Evolutionary conservation across 2,888 invertebrate species (phyloP), one percentile per base, ranked within the genome.

Genomic region (Heliconius aoede): DNA sequence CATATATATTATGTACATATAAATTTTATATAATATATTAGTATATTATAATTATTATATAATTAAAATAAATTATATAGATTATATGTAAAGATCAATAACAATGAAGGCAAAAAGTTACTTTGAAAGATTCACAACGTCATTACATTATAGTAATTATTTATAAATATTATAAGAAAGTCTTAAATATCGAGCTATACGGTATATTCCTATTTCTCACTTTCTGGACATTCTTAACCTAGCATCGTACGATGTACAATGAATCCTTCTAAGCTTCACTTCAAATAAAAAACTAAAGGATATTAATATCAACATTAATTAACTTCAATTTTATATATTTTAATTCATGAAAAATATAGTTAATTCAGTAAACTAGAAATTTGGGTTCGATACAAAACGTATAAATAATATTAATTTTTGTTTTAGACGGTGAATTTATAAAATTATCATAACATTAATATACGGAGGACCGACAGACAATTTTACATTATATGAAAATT

Each of bases 161-260:
- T 75, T 76, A 32, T 69, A 69, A 28, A 69, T 76, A 62, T 67
- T 55, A 58, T 77, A 72, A 18, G 60, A 71, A 46, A 77, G 46
- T 76, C 74, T 76, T 78, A 76, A 77, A 80, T 77, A 77, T 76
- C 76, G 74, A 80, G 72, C 77, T 83, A 72, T 79, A 67, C 73
- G 80, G 72, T 80, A 83, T 83, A 84, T 64, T 72, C 74, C 81
- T 84, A 84, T 80, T 80, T 84, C 83, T 85, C 84, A 84, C 85
- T 90, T 88, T 90, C 87, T 89, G 88, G 88, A 90, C 87, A 86
- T 86, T 83, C 86, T 88, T 88, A 83, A 74, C 36, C 67, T 69
- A 74, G 11, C 28, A 80, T 81, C 74, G 81, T 80, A 81, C 83
- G 82, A 79, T 76, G 80, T 80, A 81, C 84, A 80, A 79, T 78